phyloP scores from a whole-genome alignment of 2,797 vertebrate genomes.

The Erethizon dorsatum region DNA sequence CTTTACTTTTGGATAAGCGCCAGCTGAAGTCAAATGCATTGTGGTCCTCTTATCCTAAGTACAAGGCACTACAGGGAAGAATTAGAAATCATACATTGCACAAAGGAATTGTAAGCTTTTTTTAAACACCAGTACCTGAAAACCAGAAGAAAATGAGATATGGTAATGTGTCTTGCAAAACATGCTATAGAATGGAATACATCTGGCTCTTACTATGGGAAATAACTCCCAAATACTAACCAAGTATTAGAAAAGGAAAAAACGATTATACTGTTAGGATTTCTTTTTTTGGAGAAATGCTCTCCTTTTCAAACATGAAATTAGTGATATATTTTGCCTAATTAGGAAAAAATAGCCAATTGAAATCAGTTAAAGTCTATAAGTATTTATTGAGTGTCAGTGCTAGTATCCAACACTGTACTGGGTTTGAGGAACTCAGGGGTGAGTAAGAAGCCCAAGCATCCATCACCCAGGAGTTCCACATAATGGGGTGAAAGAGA shows the following conservation, averaged over 20 bases:
- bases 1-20: slow-evolving; percentile 22
- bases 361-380: slow-evolving; percentile 60
- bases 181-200: background rate
- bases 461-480: background rate
- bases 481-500: background rate
- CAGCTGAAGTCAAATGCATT: slow-evolving; percentile 51
- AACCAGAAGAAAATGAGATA: slow-evolving; percentile 37
- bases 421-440: background rate
- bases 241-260: slow-evolving; percentile 40
- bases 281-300: background rate
- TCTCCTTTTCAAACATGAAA: slow-evolving; percentile 37
- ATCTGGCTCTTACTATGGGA: background rate
- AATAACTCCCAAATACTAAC: slow-evolving; percentile 29
- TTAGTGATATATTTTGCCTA: slow-evolving; percentile 61
- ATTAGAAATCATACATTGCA: background rate
- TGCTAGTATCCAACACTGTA: background rate
- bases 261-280: slow-evolving; percentile 1
- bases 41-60: slow-evolving; percentile 52
- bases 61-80: background rate
- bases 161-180: slow-evolving; percentile 9
- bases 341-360: slow-evolving; percentile 30
- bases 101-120: background rate
- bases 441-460: background rate
- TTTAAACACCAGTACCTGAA: background rate
- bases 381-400: slow-evolving; percentile 16